Base-by-base conservation (phyloP, 2,113 vertebrate species). In the Suncus etruscus region DNA sequence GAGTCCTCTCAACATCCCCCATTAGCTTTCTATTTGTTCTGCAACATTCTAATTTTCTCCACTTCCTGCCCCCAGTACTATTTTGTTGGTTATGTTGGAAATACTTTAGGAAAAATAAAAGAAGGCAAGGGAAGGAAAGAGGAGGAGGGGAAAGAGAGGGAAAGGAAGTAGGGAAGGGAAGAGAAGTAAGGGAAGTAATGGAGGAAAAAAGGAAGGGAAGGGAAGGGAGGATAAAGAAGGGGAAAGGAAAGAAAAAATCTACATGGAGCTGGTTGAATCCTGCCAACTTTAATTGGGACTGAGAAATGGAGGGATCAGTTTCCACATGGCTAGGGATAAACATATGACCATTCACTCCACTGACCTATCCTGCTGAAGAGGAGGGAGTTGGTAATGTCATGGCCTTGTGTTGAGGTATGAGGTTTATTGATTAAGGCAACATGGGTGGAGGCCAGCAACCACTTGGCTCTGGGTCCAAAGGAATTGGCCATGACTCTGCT, bases 71-170 rank as follows among this genome's bases (percentile, higher is more conserved):
- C 45, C 0, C 90, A 45, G 68, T 75, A 61, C 25, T 80, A 94
- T 66, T 93, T 87, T 51, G 61, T 39, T 51, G 51, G 24, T 68
- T 89, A 79, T 1, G 77, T 61, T 96, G 94, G 86, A 95, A 84
- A 32, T 95, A 94, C 94, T 96, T 86, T 69, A 66, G 45, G 58
- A 39, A 39, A 39, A 39, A 39, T n/a, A 39, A 39, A 39, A 5
- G 39, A 39, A 39, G 39, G 51, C 39, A 50, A n/a, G 7, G 77
- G 47, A 63, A 50, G 39, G 39, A 39, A 39, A 39, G 39, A 39
- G 5, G 39, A 39, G 39, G 22, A 51, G 47, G 63, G 15, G 22
- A 20, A 20, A 58, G 54, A 15, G 54, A 58, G 54, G 54, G 54
- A 39, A 39, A 39, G 39, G 39, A 39, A 39, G 39, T 39, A 1